Conservation (phyloP, 2,797 vertebrate genomes). For the Paedocypris micromegethes region DNA sequence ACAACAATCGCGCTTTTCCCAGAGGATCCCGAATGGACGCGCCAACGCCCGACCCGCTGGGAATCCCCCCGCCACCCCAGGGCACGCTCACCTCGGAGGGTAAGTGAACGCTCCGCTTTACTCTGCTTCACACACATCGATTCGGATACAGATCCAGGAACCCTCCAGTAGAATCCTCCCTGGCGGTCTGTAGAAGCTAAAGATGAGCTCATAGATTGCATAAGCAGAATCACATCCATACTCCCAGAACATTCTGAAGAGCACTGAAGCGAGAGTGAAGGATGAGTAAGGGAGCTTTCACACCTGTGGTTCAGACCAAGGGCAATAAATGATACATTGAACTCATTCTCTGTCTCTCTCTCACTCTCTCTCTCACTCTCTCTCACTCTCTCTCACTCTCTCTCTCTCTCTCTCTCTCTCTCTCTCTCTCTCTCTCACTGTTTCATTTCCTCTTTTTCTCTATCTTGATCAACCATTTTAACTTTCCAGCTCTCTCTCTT, state of each 20-base stretch:
- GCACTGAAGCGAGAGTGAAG: constrained; percentile 10
- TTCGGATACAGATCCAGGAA: constrained; percentile 28
- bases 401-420: too few species aligned
- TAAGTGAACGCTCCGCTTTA: constrained; percentile 50
- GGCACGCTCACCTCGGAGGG: constrained; percentile 86
- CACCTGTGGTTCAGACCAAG: too few species aligned
- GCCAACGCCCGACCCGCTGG: constrained; percentile 79
- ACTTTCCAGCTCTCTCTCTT: too few species aligned
- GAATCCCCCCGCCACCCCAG: constrained; percentile 75
- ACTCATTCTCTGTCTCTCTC: too few species aligned
- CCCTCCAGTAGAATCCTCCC: constrained; percentile 27
- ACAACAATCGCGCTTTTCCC: constrained; percentile 76
- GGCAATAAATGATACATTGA: too few species aligned
- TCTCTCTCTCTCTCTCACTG: too few species aligned
- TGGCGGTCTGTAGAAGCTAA: constrained; percentile 27
- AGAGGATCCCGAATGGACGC: constrained; percentile 74
- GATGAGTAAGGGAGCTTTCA: neutral
- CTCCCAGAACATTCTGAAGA: constrained; percentile 15
- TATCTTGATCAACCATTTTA: too few species aligned
- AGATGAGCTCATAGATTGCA: constrained; percentile 27
- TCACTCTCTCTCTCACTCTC: too few species aligned
- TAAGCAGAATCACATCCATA: constrained; percentile 8
- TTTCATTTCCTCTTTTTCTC: too few species aligned
- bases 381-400: too few species aligned
- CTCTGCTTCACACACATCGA: too few species aligned